Evolutionary conservation across 2,797 vertebrate genomes (phyloP).

Genomic region (Phrynocephalus vlangalii): DNA sequence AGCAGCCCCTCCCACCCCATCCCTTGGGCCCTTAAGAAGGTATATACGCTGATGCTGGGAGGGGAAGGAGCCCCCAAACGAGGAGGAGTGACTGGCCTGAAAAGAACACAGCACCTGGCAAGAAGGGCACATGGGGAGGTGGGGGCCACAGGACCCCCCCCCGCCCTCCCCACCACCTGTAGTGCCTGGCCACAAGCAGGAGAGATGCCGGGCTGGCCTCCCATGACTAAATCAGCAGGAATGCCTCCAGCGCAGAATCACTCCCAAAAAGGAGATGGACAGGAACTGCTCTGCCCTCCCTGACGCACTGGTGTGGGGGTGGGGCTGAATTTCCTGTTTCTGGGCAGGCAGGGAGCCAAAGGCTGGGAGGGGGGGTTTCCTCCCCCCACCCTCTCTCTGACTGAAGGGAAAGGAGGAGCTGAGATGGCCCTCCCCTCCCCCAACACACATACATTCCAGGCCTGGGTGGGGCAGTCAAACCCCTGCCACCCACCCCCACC

Average conservation of each 20-base stretch:
- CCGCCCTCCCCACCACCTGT: not conserved
- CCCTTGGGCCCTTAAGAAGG: too few species aligned
- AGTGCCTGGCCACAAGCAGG: not conserved
- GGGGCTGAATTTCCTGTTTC: slow-evolving; percentile 70
- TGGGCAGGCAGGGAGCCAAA: not conserved
- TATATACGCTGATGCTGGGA: too few species aligned
- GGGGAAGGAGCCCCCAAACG: too few species aligned
- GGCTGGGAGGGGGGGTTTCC: not conserved
- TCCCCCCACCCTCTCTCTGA: not conserved
- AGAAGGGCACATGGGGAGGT: not conserved
- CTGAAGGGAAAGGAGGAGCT: not conserved
- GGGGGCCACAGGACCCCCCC: not conserved
- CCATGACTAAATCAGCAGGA: slow-evolving; percentile 65
- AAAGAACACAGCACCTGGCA: not conserved
- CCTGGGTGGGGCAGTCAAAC: not conserved
- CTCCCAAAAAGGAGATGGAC: slow-evolving; percentile 63
- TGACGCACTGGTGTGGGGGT: too few species aligned
- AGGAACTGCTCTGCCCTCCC: not conserved
- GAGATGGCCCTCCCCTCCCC: accelerated
- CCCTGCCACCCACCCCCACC: too few species aligned
- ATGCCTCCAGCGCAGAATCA: not conserved
- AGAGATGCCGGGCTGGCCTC: not conserved
- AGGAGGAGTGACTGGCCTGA: not conserved
- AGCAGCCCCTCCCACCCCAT: too few species aligned
- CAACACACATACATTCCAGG: not conserved